Evolutionary conservation across 2,888 invertebrate genomes (phyloP).

Genomic region (Papilio protenor): DNA sequence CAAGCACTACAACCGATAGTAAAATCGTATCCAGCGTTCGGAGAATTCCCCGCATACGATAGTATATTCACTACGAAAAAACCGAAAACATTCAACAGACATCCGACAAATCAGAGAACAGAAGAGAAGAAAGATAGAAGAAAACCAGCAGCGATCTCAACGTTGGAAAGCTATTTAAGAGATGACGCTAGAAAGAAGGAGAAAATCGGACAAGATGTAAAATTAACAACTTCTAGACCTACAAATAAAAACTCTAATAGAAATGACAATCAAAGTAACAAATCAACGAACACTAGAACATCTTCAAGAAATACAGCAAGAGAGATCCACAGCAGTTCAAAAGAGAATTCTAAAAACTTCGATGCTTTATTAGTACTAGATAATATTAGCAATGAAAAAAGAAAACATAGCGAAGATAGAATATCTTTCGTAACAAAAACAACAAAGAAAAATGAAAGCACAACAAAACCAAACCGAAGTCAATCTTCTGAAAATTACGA

Average conservation of each 20-base stretch:
- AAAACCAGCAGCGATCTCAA: slow-evolving; percentile 47
- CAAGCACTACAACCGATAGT: slow-evolving; percentile 62
- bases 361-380: background rate
- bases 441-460: slow-evolving; percentile 1
- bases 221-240: slow-evolving; percentile 52
- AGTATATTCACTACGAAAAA: slow-evolving; percentile 25
- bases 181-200: slow-evolving; percentile 32
- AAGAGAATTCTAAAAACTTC: slow-evolving; percentile 4
- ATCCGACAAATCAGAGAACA: slow-evolving; percentile 44
- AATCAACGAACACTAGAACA: background rate
- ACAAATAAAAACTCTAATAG: slow-evolving; percentile 46
- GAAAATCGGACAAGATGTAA: background rate
- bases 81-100: slow-evolving; percentile 45
- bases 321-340: slow-evolving; percentile 19
- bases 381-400: slow-evolving; percentile 10
- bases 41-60: background rate
- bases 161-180: slow-evolving; percentile 45
- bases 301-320: slow-evolving; percentile 20
- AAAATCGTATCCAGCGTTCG: slow-evolving; percentile 50
- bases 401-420: slow-evolving; percentile 3
- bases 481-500: slow-evolving; percentile 46
- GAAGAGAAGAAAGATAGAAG: slow-evolving; percentile 41
- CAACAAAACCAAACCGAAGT: slow-evolving; percentile 27
- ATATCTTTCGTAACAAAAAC: background rate
- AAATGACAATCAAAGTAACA: background rate